These are phyloP conservation scores for Epizoanthus scotinus DNA, from an alignment of 92 coral and sea anemone genomes.

Conservation along the genomic window DNA sequence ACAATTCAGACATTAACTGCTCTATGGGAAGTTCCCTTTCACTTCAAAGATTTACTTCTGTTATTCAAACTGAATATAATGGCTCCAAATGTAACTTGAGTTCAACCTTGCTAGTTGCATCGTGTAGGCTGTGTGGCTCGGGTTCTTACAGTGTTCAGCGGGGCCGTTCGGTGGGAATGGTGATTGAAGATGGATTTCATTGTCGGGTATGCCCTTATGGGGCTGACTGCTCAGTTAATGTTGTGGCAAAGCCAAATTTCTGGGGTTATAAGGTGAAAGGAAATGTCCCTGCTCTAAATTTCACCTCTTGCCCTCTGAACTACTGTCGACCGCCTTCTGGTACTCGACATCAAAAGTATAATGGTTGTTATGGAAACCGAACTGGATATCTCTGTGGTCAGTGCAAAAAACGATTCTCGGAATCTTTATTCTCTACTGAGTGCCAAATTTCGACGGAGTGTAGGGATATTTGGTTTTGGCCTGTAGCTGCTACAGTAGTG, in stretches of 20 bases:
- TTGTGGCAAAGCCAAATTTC: slow-evolving; percentile 60
- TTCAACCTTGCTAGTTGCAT: background rate
- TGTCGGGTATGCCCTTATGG: slow-evolving; percentile 81
- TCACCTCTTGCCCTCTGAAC: slow-evolving; percentile 68
- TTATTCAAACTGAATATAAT: background rate
- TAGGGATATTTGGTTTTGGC: slow-evolving; percentile 70
- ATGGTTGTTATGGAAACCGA: slow-evolving; percentile 80
- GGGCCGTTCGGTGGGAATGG: slow-evolving; percentile 24
- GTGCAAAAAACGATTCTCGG: slow-evolving; percentile 69
- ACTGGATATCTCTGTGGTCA: slow-evolving; percentile 76
- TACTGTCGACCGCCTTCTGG: slow-evolving; percentile 63
- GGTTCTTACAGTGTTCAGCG: slow-evolving; percentile 30
- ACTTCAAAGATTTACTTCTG: background rate
- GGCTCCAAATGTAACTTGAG: background rate
- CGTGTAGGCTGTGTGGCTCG: slow-evolving; percentile 15
- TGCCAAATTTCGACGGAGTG: slow-evolving; percentile 60
- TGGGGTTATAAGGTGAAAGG: slow-evolving; percentile 69
- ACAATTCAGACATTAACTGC: slow-evolving; percentile 10
- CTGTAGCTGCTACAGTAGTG: slow-evolving; percentile 43
- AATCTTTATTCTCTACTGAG: slow-evolving; percentile 62
- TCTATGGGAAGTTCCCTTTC: slow-evolving; percentile 19
- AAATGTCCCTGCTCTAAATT: slow-evolving; percentile 51
- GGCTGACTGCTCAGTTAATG: slow-evolving; percentile 55
- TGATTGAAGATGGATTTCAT: slow-evolving; percentile 15
- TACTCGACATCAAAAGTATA: slow-evolving; percentile 44